Conservation (phyloP, 2,797 vertebrate species). For the Pipistrellus pygmaeus region DNA sequence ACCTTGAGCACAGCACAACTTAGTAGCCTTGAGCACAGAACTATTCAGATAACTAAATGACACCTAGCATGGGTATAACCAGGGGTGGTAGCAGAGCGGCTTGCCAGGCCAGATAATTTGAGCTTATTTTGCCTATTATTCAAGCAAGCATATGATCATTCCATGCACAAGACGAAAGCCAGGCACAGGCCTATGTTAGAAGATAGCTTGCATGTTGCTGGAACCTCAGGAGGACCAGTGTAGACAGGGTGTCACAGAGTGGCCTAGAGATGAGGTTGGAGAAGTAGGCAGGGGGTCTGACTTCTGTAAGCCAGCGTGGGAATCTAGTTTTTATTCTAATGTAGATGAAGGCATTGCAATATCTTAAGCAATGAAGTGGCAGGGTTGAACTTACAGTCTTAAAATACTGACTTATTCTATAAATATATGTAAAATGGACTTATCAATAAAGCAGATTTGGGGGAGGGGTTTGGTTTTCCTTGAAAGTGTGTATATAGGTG, state of each 20-base stretch:
- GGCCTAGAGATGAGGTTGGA: background rate
- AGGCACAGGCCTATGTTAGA: background rate
- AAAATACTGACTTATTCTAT: background rate
- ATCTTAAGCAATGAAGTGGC: background rate
- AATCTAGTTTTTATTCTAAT: background rate
- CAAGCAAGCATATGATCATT: too few species aligned
- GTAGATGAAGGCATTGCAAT: background rate
- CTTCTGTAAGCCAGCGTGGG: background rate
- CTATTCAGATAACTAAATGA: too few species aligned
- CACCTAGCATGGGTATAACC: too few species aligned
- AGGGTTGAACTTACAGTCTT: background rate
- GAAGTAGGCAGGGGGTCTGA: background rate
- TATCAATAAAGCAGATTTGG: background rate
- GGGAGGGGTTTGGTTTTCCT: rapidly evolving
- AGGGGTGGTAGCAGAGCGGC: too few species aligned
- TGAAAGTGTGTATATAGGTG: background rate
- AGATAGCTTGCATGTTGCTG: background rate
- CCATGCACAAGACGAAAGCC: background rate
- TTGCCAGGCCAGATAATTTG: too few species aligned
- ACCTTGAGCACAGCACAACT: too few species aligned
- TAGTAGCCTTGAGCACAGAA: too few species aligned
- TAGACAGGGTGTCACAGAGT: too few species aligned
- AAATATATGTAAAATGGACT: background rate
- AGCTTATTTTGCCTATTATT: too few species aligned
- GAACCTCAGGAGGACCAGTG: background rate